A percentile compares a stretch with the other conserved stretches of the same genome.
Conservation (phyloP, 2,113 vertebrate genomes). For the Pterocles burchelli region DNA sequence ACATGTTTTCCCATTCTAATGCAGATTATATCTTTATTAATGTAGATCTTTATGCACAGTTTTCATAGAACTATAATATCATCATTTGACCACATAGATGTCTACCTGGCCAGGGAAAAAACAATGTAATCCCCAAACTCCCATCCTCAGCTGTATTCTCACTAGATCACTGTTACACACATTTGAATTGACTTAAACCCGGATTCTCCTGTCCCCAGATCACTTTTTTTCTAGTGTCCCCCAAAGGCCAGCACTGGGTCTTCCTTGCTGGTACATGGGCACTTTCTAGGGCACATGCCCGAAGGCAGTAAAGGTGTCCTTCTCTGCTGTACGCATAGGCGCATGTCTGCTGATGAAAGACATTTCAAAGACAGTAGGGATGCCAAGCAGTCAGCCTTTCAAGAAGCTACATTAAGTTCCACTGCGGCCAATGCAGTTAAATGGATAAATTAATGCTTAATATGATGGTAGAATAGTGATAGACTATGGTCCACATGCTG, state of each 20-base stretch:
- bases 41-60: fast-evolving
- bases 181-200: background rate
- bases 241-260: background rate
- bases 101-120: background rate
- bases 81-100: background rate
- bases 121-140: background rate
- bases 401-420: background rate
- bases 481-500: background rate
- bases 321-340: background rate
- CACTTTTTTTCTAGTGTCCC: background rate
- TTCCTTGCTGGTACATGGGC: background rate
- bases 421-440: background rate
- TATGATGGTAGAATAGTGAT: background rate
- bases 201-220: background rate
- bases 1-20: background rate
- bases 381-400: background rate
- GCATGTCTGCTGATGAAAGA: background rate
- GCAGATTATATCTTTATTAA: background rate
- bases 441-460: background rate
- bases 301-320: background rate
- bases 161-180: background rate
- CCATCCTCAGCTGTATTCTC: background rate
- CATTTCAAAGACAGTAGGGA: background rate
- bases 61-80: background rate
- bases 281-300: background rate